Evolutionary conservation across 1,140 invertebrate species (phyloP).

Genomic region (Trichonephila inaurata): DNA sequence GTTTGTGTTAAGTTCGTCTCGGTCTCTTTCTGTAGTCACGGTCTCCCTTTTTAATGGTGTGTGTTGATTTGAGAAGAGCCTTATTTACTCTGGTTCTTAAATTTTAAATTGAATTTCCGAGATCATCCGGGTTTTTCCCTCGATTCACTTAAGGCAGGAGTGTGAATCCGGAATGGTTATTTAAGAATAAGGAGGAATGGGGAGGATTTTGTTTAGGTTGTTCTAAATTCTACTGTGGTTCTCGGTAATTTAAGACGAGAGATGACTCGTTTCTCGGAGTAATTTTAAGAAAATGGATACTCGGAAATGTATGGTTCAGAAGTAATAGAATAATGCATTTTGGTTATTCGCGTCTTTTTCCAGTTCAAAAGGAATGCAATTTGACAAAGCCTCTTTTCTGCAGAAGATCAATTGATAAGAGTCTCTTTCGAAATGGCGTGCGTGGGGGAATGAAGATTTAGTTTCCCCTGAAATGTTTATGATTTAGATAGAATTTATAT

Average conservation of each 20-base stretch:
- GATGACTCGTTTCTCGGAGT: background rate
- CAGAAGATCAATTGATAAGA: no score
- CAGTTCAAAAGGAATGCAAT: no score
- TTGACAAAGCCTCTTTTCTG: no score
- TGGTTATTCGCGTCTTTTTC: no score
- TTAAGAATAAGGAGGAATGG: background rate
- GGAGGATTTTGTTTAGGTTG: background rate
- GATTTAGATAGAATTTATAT: no score
- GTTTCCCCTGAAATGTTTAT: no score
- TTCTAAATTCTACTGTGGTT: background rate
- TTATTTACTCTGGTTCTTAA: conserved; percentile 27
- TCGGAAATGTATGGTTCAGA: background rate
- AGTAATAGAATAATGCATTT: background rate
- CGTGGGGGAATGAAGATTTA: no score
- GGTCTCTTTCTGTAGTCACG: background rate
- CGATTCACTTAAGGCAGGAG: background rate
- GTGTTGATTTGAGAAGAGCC: background rate
- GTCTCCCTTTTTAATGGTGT: conserved; percentile 37
- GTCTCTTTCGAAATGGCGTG: no score
- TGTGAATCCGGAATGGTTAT: background rate
- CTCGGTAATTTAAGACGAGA: background rate
- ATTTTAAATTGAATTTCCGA: conserved; percentile 38
- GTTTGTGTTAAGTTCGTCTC: background rate
- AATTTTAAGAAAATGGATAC: background rate
- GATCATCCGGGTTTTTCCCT: background rate